Base-by-base conservation (phyloP, 2,797 vertebrate species). In the Alosa sapidissima region DNA sequence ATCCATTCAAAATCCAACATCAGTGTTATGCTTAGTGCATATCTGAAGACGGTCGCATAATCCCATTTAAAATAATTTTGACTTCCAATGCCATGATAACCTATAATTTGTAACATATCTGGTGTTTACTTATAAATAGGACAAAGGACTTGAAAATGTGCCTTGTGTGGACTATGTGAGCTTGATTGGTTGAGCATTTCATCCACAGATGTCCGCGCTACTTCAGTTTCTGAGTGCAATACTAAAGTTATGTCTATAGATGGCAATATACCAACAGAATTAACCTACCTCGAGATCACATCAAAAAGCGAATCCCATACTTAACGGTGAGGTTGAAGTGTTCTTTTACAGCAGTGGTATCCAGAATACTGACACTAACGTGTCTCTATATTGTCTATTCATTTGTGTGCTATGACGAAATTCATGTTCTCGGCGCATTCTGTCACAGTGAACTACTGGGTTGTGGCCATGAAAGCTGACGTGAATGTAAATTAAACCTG, bases 201-300 rank as follows among this genome's bases (percentile, higher is more conserved):
- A 78, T 78, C 72, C 72, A 47, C 36, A 5, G 19, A 45, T 78
- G 72, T 45, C 8, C 8, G 41, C 7, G 16, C 72, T 45, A 21
- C 41, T 41, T 82, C 88, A 89, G 89, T 85, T 87, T 33, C 13
- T 51, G 87, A 82, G 14, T n/a, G 91, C 81, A 88, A 83, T 85
- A 90, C 83, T 82, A 47, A 13, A 3, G 41, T 89, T 93, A n/a
- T 88, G 88, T 47, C 95, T 60, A 94, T 95, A 96, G 95, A 94
- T 96, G 95, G 94, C 95, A 95, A 93, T 94, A 81, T 92, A 92
- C 91, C 90, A 89, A 93, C 94, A 92, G 90, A 89, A 87, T 88
- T 78, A 19, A 7, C 16, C 5, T 45, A 19, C 72, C 41, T 47
- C 36, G 5, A 45, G 72, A 47, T 45, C 72, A 19, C 16, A 21